phyloP scores from a whole-genome alignment of 2,113 vertebrate species.

The Cromileptes altivelis region DNA sequence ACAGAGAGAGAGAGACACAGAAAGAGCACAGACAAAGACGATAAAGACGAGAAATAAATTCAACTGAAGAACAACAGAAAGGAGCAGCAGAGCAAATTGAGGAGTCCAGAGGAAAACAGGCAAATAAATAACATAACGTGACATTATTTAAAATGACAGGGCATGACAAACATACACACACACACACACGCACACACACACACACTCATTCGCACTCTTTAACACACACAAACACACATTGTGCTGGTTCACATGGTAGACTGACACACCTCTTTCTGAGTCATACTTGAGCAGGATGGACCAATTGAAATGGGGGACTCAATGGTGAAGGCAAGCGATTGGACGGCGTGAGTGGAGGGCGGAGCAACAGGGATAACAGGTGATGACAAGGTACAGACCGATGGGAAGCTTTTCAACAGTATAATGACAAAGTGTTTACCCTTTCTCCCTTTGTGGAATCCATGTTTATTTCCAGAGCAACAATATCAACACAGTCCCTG shows the following conservation, averaged over 20 bases:
- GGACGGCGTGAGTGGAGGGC: conserved; percentile 76
- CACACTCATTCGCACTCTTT: conserved; percentile 31
- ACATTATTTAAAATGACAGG: conserved; percentile 80
- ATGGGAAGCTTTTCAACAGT: conserved; percentile 67
- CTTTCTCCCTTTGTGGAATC: conserved; percentile 10
- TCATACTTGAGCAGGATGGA: conserved; percentile 88
- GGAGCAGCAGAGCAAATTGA: conserved; percentile 75
- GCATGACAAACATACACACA: conserved; percentile 63
- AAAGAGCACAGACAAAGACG: conserved; percentile 20
- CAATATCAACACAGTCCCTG: background rate
- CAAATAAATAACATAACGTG: conserved; percentile 72
- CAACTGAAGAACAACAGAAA: conserved; percentile 34
- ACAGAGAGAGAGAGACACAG: conserved; percentile 39
- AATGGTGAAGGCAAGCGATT: conserved; percentile 79
- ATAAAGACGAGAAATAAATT: conserved; percentile 20
- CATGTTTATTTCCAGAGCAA: background rate
- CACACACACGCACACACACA: conserved; percentile 54
- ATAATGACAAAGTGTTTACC: conserved; percentile 30
- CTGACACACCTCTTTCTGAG: conserved; percentile 89
- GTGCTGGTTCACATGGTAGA: conserved; percentile 81
- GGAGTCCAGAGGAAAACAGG: conserved; percentile 74
- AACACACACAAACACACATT: conserved; percentile 54
- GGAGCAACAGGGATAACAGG: conserved; percentile 70
- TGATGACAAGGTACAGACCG: conserved; percentile 60
- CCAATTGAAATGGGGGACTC: conserved; percentile 82